Evolutionary conservation across 2,888 invertebrate genomes (phyloP).

Genomic region (Perdita meconis): DNA sequence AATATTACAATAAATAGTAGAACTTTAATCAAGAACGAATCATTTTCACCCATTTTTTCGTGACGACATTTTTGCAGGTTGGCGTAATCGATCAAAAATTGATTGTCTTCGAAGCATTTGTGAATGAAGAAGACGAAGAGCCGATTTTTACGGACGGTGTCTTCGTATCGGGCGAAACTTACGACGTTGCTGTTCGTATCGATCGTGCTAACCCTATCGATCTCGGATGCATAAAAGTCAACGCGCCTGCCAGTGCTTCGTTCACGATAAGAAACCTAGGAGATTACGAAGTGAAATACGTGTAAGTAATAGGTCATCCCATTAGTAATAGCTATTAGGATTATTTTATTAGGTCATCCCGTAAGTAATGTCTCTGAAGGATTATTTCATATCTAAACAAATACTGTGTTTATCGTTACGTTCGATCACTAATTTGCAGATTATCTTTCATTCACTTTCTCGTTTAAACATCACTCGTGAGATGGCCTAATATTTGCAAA

Average conservation of each 20-base stretch:
- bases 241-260: constrained; percentile 83
- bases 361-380: background rate
- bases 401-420: too few relatives aligned
- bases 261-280: constrained; percentile 87
- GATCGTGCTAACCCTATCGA: constrained; percentile 85
- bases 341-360: too few relatives aligned
- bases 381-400: too few relatives aligned
- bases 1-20: too few relatives aligned
- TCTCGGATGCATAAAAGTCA: constrained; percentile 87
- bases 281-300: constrained; percentile 86
- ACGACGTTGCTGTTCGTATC: constrained; percentile 86
- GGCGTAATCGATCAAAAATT: constrained; percentile 27
- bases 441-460: too few relatives aligned
- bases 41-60: background rate
- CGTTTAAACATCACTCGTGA: too few relatives aligned
- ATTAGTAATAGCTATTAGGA: too few relatives aligned
- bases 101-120: constrained; percentile 70
- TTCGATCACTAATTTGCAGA: too few relatives aligned
- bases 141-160: constrained; percentile 85
- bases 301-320: constrained; percentile 84
- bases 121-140: constrained; percentile 85
- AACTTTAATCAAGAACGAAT: too few relatives aligned
- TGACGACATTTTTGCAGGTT: constrained; percentile 22
- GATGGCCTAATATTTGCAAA: too few relatives aligned
- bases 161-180: constrained; percentile 86